A percentile compares a stretch with the other conserved stretches of the same genome.
These are phyloP conservation scores for Ondatra zibethicus DNA, from an alignment of 2,113 vertebrate species.

Conservation along the genomic window DNA sequence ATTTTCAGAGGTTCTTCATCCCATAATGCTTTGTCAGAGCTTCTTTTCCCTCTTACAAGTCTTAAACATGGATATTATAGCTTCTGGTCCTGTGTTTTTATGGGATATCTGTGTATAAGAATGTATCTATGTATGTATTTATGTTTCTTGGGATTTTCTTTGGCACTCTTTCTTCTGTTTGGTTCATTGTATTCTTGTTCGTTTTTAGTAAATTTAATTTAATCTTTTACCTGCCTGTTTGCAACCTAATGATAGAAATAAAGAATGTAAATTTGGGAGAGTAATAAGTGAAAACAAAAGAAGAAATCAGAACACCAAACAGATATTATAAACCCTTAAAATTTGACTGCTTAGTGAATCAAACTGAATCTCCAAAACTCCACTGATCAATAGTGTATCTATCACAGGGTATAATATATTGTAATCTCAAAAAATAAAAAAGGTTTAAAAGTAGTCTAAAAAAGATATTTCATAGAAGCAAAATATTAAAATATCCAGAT, in stretches of 20 bases:
- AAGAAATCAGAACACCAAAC: neutral
- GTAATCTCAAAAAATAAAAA: neutral
- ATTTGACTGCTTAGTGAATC: neutral
- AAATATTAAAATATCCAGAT: conserved; percentile 23
- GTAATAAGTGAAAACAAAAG: neutral
- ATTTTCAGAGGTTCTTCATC: neutral
- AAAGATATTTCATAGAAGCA: neutral
- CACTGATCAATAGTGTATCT: neutral
- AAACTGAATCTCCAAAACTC: neutral
- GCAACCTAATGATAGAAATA: neutral
- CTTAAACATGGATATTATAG: neutral
- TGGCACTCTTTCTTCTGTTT: neutral
- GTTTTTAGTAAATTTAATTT: neutral
- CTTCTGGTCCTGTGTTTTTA: neutral
- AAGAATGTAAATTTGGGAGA: neutral
- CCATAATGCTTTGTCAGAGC: neutral
- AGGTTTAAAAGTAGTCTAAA: neutral
- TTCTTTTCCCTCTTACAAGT: neutral
- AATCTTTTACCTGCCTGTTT: neutral
- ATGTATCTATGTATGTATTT: neutral
- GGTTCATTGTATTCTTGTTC: neutral
- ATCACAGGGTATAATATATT: neutral
- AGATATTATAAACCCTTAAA: conserved; percentile 21
- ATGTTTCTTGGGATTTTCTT: neutral
- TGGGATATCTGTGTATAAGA: neutral